Base-by-base conservation (phyloP, 2,888 invertebrate genomes). In the Nomada hirtipes region DNA sequence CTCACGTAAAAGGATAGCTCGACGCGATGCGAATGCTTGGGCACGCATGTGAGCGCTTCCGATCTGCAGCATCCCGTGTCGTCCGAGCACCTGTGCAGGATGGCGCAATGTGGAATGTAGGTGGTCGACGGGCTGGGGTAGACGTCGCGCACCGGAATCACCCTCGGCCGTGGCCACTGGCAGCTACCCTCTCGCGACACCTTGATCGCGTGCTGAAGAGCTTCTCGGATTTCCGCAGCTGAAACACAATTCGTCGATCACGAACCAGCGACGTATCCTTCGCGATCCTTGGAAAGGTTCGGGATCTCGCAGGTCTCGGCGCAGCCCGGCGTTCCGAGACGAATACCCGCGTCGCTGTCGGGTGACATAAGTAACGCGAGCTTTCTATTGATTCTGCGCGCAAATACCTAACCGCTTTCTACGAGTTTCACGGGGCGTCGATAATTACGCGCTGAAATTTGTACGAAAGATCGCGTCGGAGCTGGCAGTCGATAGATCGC, bases 31-130 rank as follows among this genome's bases (percentile, higher is more conserved):
- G 96, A 96, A 15, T 95, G 95, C 91, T 97, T 96, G 0, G 98
- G 97, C 18, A 96, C 97, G 94, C 98, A 98, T 60, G 96, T 96
- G 82, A 96, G 95, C 0, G 95, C 94, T 82, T 96, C 96, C 81
- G 95, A 95, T 85, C 94, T 94, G 93, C 98, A 98, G 94, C 98
- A 98, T 72, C 98, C 98, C 26, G 97, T 96, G 94, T 98, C 97
- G 88, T 97, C 97, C 15, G 97, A 96, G 93, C 98, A 98, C 83
- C 97, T 96, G 92, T 98, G 97, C 71, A 98, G 94, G 70, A 97
- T 96, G 20, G 98, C 98, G 92, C 98, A 98, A 68, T 97, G 96
- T 0, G 98, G 98, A 90, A 96, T 95, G 94, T 98, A 98, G 26
- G 96, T 95, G 87, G 96, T 97, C 82, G 96, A 95, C 2, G 96